A percentile compares a stretch with the other conserved stretches of the same genome.
Evolutionary conservation across 1,140 invertebrate genomes (phyloP).

Genomic region (Zelostemma sp.): DNA sequence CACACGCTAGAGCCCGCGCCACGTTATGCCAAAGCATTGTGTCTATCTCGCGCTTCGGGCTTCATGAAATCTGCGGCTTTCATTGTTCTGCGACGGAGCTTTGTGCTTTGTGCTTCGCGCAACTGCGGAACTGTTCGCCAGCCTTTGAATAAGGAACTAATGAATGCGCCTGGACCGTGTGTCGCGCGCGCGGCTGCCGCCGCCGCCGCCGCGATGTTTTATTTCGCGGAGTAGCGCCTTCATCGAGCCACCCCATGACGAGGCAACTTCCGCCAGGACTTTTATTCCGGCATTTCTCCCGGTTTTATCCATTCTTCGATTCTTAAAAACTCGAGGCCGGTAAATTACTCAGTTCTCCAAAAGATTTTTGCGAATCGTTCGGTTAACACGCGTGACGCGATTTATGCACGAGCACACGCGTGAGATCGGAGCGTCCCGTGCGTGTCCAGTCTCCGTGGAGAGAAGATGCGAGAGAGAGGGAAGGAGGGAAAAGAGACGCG

Average conservation of each 20-base stretch:
- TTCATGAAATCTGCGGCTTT: slow-evolving; percentile 70
- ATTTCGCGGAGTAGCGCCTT: slow-evolving; percentile 47
- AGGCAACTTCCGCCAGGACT: slow-evolving; percentile 40
- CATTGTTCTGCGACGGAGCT: slow-evolving; percentile 69
- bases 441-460: slow-evolving; percentile 52
- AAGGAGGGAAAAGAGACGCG: slow-evolving; percentile 45
- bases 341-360: no score
- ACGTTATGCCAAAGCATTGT: slow-evolving; percentile 64
- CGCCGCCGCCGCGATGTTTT: slow-evolving; percentile 43
- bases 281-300: no score
- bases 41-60: slow-evolving; percentile 61
- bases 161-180: slow-evolving; percentile 63
- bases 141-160: slow-evolving; percentile 70
- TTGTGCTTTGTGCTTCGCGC: slow-evolving; percentile 67
- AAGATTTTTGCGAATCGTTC: slow-evolving; percentile 1
- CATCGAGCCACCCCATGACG: slow-evolving; percentile 40
- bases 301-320: no score
- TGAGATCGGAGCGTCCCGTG: slow-evolving; percentile 47
- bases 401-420: slow-evolving; percentile 45
- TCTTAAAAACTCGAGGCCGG: no score
- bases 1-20: slow-evolving; percentile 48
- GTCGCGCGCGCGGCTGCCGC: slow-evolving; percentile 42
- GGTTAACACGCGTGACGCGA: slow-evolving; percentile 32
- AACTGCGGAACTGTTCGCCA: slow-evolving; percentile 68
- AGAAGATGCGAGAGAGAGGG: slow-evolving; percentile 24